Percentiles rank a stretch among this genome's conserved stretches.
These are phyloP conservation scores for Scaptomyza cyrtandrae DNA, from an alignment of 2,888 invertebrate species.

Conservation along the genomic window DNA sequence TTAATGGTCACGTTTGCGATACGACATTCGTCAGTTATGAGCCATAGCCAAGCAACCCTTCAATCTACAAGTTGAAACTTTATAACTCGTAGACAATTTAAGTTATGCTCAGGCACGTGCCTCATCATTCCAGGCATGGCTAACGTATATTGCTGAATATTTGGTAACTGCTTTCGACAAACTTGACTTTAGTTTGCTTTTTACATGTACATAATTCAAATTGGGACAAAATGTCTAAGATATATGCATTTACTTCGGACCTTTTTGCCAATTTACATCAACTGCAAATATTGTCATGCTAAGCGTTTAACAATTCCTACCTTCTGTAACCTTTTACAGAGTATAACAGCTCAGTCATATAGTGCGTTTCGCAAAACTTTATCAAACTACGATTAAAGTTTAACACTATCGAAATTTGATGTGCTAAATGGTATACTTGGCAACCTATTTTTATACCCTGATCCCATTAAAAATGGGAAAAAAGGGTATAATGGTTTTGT, in stretches of 20 bases:
- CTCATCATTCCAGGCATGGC: neutral
- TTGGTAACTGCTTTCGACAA: conserved; percentile 6
- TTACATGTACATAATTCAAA: neutral
- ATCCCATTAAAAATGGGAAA: too few relatives aligned
- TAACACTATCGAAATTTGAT: neutral
- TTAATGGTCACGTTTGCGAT: conserved; percentile 71
- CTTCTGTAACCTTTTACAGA: too few relatives aligned
- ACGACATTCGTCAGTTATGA: conserved; percentile 33
- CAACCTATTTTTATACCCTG: neutral
- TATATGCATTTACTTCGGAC: neutral
- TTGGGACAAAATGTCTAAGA: neutral
- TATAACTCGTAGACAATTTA: conserved; percentile 13
- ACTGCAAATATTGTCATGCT: neutral
- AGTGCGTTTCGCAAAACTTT: neutral
- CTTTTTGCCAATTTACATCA: neutral
- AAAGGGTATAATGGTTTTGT: too few relatives aligned
- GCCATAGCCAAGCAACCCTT: conserved; percentile 7
- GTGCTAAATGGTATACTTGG: too few relatives aligned
- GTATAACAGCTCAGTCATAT: neutral
- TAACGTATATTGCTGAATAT: conserved; percentile 11
- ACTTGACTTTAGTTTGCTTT: conserved; percentile 11
- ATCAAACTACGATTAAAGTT: neutral
- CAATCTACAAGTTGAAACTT: conserved; percentile 17
- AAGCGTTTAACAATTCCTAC: neutral
- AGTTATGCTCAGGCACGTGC: conserved; percentile 19